Evolutionary conservation across 2,797 vertebrate genomes (phyloP), one percentile per base, ranked within the genome.

Genomic region (Coregonus ussuriensis): DNA sequence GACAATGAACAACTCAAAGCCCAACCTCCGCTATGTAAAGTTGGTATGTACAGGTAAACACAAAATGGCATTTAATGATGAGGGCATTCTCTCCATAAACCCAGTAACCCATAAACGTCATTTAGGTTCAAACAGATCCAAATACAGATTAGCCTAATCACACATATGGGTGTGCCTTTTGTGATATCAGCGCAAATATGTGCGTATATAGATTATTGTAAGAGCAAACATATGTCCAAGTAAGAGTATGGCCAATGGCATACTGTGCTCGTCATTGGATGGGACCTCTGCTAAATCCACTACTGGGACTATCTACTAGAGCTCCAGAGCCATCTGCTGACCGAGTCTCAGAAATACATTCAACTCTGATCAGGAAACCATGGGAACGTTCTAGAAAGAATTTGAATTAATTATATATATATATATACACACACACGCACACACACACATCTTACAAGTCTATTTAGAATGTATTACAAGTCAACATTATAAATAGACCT

Each of bases 321-420:
- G 47, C 51, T 53, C 52, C 21, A 31, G 53, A 70, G 66, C 74
- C 81, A 63, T 62, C 81, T 74, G 54, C 63, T 82, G 80, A 66
- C 41, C 15, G 15, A 72, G 41, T 68, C 14, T 41, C 18, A 53
- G 75, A 73, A 74, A n/a, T 70, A 35, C 21, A 67, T 31, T 4
- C 37, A 62, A 4, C 63, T 47, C 53, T 29, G 16, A 66, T 11
- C 51, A 62, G 35, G 63, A 51, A 75, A 77, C 70, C 18, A 21
- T 35, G 14, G 16, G 76, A 78, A 53, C 31, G 41, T 77, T 77
- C 76, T n/a, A n/a, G n/a, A n/a, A n/a, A n/a, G n/a, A n/a, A n/a
- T n/a, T n/a, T n/a, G n/a, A n/a, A n/a, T n/a, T n/a, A n/a, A n/a
- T n/a, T n/a, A n/a, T n/a, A n/a, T n/a, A n/a, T n/a, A n/a, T n/a